A percentile compares a stretch with the other conserved stretches of the same genome.
Evolutionary conservation across 2,113 vertebrate species (phyloP).

Genomic region (Syngnathus typhle): DNA sequence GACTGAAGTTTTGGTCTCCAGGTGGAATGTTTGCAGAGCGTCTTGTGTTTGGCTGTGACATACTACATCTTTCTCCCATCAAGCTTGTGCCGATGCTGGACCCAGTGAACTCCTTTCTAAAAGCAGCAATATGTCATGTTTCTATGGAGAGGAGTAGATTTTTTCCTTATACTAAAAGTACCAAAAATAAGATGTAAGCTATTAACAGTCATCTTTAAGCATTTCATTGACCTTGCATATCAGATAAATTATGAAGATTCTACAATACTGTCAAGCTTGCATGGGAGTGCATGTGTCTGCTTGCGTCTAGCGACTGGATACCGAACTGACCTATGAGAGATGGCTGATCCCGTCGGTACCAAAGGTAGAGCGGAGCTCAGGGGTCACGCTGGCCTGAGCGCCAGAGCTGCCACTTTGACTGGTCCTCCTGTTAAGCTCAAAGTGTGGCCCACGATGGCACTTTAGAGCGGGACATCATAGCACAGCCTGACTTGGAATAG

Average conservation of each 20-base stretch:
- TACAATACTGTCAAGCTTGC: background rate
- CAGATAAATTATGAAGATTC: background rate
- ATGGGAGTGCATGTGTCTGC: slow-evolving; percentile 2
- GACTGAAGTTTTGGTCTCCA: slow-evolving; percentile 23
- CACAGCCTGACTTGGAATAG: slow-evolving; percentile 44
- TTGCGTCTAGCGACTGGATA: slow-evolving; percentile 2
- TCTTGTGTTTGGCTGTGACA: slow-evolving; percentile 67
- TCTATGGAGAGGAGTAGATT: background rate
- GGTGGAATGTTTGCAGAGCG: slow-evolving; percentile 68
- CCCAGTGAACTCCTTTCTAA: slow-evolving; percentile 15
- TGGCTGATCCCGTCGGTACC: slow-evolving; percentile 62
- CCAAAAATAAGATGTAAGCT: background rate
- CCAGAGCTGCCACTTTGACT: slow-evolving; percentile 39
- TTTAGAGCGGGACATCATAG: slow-evolving; percentile 60
- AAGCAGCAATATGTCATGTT: slow-evolving; percentile 1
- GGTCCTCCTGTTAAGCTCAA: slow-evolving; percentile 59
- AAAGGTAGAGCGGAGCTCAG: slow-evolving; percentile 70
- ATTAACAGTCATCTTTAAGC: background rate
- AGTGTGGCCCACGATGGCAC: slow-evolving; percentile 53
- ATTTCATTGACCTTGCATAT: background rate
- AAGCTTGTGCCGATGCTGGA: slow-evolving; percentile 10
- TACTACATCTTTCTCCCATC: slow-evolving; percentile 62
- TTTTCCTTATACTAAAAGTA: background rate
- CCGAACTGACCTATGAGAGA: slow-evolving; percentile 48
- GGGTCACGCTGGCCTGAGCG: slow-evolving; percentile 48